Evolutionary conservation across 2,888 invertebrate species (phyloP).

Genomic region (Microplitis deprimator): DNA sequence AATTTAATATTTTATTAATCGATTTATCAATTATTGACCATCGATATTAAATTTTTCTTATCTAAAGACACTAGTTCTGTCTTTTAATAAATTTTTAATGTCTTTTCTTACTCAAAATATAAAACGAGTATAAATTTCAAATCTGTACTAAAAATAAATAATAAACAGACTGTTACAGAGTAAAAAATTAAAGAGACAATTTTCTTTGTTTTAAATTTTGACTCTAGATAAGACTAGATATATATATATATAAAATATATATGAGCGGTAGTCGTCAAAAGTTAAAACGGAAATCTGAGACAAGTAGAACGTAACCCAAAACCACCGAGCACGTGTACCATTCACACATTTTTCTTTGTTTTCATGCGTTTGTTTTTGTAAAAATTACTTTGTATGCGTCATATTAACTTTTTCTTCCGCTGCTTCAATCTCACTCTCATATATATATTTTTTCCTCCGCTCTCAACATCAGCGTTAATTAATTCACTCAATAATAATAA

Average conservation of each 20-base stretch:
- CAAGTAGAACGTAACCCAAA: slow-evolving; percentile 27
- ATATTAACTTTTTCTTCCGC: slow-evolving; percentile 5
- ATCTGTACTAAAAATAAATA: too few species aligned
- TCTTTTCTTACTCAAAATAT: too few species aligned
- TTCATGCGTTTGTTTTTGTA: not conserved
- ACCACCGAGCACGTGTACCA: slow-evolving; percentile 32
- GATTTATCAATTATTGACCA: too few species aligned
- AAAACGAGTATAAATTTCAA: too few species aligned
- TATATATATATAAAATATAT: not conserved
- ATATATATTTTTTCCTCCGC: not conserved
- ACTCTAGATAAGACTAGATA: not conserved
- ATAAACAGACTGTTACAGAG: too few species aligned
- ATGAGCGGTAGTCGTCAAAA: not conserved
- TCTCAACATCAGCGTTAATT: not conserved
- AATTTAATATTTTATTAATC: too few species aligned
- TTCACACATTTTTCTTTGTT: slow-evolving; percentile 22
- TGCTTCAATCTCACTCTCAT: not conserved
- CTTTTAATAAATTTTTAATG: too few species aligned
- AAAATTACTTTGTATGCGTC: slow-evolving; percentile 6
- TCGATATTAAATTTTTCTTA: too few species aligned
- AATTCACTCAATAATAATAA: not conserved
- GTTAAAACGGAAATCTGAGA: slow-evolving; percentile 29
- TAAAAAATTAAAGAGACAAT: not conserved
- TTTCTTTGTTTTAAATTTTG: not conserved
- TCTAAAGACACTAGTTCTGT: too few species aligned